Base-by-base conservation (phyloP, 2,113 vertebrate genomes). In the Chaetodon trifascialis region DNA sequence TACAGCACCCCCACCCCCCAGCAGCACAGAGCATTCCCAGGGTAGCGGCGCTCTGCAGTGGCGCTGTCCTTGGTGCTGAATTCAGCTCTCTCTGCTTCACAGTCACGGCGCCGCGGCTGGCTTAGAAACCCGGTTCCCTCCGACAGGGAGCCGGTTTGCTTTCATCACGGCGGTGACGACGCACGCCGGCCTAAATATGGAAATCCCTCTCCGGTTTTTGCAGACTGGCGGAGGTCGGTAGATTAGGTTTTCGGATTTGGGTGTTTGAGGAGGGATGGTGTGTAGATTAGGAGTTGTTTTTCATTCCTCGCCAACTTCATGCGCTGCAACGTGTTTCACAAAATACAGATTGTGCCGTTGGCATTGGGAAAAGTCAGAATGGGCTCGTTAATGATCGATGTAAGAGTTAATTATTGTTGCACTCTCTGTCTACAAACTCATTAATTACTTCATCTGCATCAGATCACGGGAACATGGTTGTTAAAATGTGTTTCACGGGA, bases 11-110 rank as follows among this genome's bases (percentile, higher is more conserved):
- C 4, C 55, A 23, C 16, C 65, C 52, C 74, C 47, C 21, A 3
- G 30, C 79, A 79, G 82, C 85, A 66, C 59, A 49, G 79, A 86
- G 79, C 84, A 54, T 85, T 91, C 90, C 91, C 92, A 80, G 83
- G 86, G 85, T 75, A 63, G 91, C 82, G 0, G 72, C 34, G 34
- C 83, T 44, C 84, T 89, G 90, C 92, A 91, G 91, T 83, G 88
- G 21, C 70, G 88, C 93, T 93, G 91, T 92, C 92, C 92, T 91
- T 90, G 91, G 91, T 93, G 86, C 92, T 93, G 92, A 84, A 92
- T 84, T 34, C 85, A 82, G 70, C 86, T 89, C 82, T 58, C 73
- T 65, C 55, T 68, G 67, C 74, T 80, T 77, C 85, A 7, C 85
- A 78, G 83, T 84, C 84, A 68, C 83, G 23, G 76, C 76, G 23